These are phyloP conservation scores for Saturnia japonica DNA, from an alignment of 2,888 invertebrate species.

Conservation along the genomic window DNA sequence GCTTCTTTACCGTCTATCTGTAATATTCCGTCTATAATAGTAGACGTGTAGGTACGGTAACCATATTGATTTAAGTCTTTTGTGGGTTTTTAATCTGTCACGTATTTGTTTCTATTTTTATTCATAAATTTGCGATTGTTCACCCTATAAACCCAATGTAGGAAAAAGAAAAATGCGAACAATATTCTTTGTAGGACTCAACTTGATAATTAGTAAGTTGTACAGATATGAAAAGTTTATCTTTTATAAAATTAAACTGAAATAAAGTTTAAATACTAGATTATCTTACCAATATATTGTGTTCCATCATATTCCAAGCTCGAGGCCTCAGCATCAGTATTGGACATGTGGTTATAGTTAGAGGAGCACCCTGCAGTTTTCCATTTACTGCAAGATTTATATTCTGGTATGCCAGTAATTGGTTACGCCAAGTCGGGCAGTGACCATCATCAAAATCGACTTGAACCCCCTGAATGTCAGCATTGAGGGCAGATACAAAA, in stretches of 20 bases:
- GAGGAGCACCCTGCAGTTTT: conserved; percentile 73
- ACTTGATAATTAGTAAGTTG: no score
- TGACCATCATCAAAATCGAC: conserved; percentile 88
- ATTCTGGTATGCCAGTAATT: conserved; percentile 84
- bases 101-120: no score
- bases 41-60: not conserved
- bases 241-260: no score
- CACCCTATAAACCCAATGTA: no score
- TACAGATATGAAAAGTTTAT: no score
- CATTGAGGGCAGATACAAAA: conserved; percentile 78
- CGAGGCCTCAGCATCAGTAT: conserved; percentile 85
- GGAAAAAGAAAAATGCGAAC: no score
- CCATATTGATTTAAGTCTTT: no score
- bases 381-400: conserved; percentile 80
- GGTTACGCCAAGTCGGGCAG: conserved; percentile 87
- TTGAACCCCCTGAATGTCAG: conserved; percentile 83
- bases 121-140: no score
- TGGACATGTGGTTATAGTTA: conserved; percentile 78
- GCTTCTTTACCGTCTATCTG: conserved; percentile 83
- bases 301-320: conserved; percentile 89
- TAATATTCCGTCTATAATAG: conserved; percentile 29
- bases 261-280: not conserved
- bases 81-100: no score
- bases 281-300: conserved; percentile 79
- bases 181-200: no score